Percentiles rank a stretch among this genome's conserved stretches.
phyloP scores from a whole-genome alignment of 2,113 vertebrate species.

The Caranx melampygus region DNA sequence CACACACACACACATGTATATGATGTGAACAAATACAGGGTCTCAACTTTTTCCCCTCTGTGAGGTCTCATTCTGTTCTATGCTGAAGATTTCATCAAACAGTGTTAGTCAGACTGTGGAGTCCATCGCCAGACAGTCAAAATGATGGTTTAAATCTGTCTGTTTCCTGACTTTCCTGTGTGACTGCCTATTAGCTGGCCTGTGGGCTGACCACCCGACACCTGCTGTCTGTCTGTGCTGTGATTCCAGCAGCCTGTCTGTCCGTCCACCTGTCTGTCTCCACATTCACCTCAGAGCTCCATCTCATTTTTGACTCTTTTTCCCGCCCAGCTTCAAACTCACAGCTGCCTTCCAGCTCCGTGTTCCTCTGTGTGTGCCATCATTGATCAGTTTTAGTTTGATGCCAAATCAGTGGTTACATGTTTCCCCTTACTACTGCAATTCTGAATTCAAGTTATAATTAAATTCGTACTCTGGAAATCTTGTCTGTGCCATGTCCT shows the following conservation, averaged over 20 bases:
- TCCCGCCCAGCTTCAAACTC: neutral
- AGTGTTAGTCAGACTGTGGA: slow-evolving; percentile 23
- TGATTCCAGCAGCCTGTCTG: no score
- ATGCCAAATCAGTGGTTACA: neutral
- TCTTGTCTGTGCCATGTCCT: neutral
- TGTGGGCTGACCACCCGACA: slow-evolving; percentile 41
- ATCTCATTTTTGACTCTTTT: neutral
- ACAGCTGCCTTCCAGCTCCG: neutral
- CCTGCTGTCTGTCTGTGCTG: slow-evolving; percentile 32
- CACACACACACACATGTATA: neutral
- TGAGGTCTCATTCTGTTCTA: slow-evolving; percentile 22
- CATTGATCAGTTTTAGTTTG: neutral
- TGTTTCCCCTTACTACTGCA: neutral
- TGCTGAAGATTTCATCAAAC: slow-evolving; percentile 29
- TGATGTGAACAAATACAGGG: slow-evolving; percentile 5
- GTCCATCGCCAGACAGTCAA: slow-evolving; percentile 39
- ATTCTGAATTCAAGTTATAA: slow-evolving; percentile 7
- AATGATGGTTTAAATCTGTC: slow-evolving; percentile 50
- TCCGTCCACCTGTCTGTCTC: slow-evolving; percentile 12
- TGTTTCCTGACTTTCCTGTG: slow-evolving; percentile 47
- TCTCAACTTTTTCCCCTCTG: neutral
- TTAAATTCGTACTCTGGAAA: neutral
- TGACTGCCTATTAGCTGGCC: slow-evolving; percentile 44
- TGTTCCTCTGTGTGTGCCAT: neutral
- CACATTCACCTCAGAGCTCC: neutral